Evolutionary conservation across 2,888 invertebrate genomes (phyloP), one percentile per base, ranked within the genome.

Genomic region (Chaetogeoica ovagalla): DNA sequence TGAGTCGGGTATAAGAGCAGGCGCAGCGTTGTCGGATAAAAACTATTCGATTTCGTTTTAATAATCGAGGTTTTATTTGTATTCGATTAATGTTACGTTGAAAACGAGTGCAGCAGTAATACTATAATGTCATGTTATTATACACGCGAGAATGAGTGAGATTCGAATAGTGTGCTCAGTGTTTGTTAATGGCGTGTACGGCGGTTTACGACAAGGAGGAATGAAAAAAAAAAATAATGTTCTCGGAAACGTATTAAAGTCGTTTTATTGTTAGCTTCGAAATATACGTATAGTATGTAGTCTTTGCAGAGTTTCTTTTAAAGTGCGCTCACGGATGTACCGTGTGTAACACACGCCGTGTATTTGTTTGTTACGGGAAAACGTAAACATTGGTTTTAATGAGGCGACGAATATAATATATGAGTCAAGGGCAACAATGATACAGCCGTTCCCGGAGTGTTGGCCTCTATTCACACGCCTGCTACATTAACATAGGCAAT

Each of bases 401-500:
- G 59, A 76, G 68, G 39, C 23, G 39, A 74, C 43, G 74, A 57
- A 59, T 57, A 30, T 60, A 21, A 5, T 63, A 74, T 66, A 75
- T 48, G 66, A 75, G 66, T 75, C 75, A 75, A 75, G 75, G 65
- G 57, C 75, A 66, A 59, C 52, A 57, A 77, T 39, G 48, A 19
- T 52, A 55, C 52, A 52, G 37, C 43, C 43, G 21, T 69, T 68
- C 59, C 30, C 60, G 62, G 77, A 62, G 52, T 69, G 52, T 77
- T 77, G 77, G 69, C 77, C 77, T 76, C 43, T 70, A 77, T 69
- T 77, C 69, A 37, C 69, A 60, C 19, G 60, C 21, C 21, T n/a
- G n/a, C n/a, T n/a, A n/a, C n/a, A 77, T 69, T 77, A 77, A 60
- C 52, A 69, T 76, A 48, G 48, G 48, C 11, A 76, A 43, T 39